Evolutionary conservation across 1,140 invertebrate genomes (phyloP).

Genomic region (Hylyphantes graminicola): DNA sequence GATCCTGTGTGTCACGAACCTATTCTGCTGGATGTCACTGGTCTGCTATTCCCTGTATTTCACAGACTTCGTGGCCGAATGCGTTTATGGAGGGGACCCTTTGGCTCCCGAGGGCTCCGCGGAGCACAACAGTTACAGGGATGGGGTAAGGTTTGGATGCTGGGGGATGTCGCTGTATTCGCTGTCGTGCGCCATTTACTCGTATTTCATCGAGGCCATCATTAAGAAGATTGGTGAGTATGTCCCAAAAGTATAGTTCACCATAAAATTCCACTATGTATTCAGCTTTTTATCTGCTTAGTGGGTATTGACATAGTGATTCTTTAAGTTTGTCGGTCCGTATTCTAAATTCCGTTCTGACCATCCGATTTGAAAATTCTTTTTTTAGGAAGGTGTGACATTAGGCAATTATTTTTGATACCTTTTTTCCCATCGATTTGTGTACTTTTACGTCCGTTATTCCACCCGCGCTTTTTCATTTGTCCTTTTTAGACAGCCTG

Average conservation of each 20-base stretch:
- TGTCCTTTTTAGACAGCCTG: no score
- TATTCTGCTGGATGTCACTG: conserved; percentile 98
- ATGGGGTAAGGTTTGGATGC: conserved; percentile 92
- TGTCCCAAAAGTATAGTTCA: neutral
- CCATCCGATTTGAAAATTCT: no score
- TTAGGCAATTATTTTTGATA: no score
- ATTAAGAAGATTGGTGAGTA: conserved; percentile 82
- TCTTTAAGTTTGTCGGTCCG: no score
- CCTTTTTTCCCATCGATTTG: no score
- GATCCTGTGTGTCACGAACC: conserved; percentile 90
- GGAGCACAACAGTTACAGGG: conserved; percentile 79
- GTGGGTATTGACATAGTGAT: neutral
- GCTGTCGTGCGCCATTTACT: conserved; percentile 92
- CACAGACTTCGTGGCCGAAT: conserved; percentile 96
- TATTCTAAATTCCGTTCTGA: no score
- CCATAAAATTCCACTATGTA: neutral
- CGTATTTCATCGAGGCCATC: conserved; percentile 86
- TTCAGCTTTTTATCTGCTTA: neutral
- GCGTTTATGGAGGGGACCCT: conserved; percentile 92
- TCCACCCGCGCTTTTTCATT: no score
- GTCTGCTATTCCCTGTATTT: conserved; percentile 97
- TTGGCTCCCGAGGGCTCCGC: conserved; percentile 77
- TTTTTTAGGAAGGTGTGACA: no score
- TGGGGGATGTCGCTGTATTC: conserved; percentile 98
- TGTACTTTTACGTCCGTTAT: no score